Base-by-base conservation (phyloP, 2,797 vertebrate species). In the Leucoraja ocellata region DNA sequence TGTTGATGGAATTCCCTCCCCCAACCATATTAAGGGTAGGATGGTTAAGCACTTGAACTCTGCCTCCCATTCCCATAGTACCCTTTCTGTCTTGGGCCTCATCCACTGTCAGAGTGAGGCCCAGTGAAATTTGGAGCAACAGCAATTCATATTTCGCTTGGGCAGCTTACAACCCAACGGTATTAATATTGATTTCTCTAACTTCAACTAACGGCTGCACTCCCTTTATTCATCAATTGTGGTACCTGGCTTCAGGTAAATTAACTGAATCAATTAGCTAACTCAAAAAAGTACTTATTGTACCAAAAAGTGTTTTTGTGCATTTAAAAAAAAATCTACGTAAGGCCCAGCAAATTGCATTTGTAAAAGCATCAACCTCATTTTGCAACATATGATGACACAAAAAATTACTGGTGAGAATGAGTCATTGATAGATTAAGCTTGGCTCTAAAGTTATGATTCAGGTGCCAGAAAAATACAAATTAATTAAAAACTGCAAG, bases 401-500 rank as follows among this genome's bases (percentile, higher is more conserved):
- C 71, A n/a, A 92, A 92, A 54, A 8, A 13, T 73, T n/a, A 46
- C 39, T 92, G 39, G 71, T 92, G 71, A 92, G 90, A 92, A 25
- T 92, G 90, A 92, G 71, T 74, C 90, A 92, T 92, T 92, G 71
- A 92, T n/a, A 25, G 90, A 74, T 13, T n/a, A 58, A n/a, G 46
- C 21, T 92, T 92, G 71, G 90, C 90, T 74, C 9, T 54, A 76
- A 76, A 28, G 68, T 25, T 16, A 54, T 58, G 39, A 76, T 76
- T n/a, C 90, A 92, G 90, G 90, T 92, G 90, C 90, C 68, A 92
- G 90, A 74, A 76, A 74, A 92, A 92, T 76, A 92, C 54, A 92
- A 92, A 92, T 74, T 92, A 92, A 92, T 92, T 74, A 92, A 92
- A 76, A 92, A 92, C 71, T 73, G 71, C 36, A 92, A 92, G 90